Conservation (phyloP, 2,797 vertebrate genomes). For the Peromyscus aztecus region DNA sequence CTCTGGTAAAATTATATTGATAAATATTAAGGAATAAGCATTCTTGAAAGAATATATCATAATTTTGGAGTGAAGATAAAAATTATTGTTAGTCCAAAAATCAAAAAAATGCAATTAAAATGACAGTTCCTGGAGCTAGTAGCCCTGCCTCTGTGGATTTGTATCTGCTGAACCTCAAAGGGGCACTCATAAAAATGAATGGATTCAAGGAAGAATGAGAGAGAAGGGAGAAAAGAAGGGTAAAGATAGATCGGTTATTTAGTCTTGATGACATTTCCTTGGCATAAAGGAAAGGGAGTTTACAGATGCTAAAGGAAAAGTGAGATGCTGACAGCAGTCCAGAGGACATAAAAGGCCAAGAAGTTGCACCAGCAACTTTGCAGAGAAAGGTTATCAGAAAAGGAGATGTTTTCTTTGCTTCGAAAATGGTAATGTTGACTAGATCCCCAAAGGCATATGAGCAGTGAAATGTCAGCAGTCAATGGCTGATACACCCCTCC, state of each 20-base stretch:
- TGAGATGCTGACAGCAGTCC: not conserved
- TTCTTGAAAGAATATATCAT: not conserved
- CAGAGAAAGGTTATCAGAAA: not conserved
- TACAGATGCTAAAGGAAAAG: not conserved
- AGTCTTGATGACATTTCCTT: slow-evolving; percentile 14
- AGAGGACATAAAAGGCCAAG: not conserved
- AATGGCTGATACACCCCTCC: not conserved
- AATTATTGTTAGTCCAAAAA: not conserved
- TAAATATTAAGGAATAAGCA: not conserved
- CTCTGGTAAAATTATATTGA: not conserved
- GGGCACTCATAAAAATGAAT: not conserved
- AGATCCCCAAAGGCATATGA: not conserved
- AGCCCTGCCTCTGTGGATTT: not conserved
- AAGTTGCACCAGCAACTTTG: not conserved
- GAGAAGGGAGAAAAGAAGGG: not conserved
- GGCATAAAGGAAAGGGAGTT: not conserved
- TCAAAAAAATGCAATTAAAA: not conserved
- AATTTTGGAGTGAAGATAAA: not conserved
- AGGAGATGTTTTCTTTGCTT: not conserved
- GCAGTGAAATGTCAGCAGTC: not conserved
- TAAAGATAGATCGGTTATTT: not conserved
- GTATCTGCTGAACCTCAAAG: not conserved
- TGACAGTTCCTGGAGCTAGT: not conserved
- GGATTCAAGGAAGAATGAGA: not conserved
- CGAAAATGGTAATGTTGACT: not conserved